Conservation (phyloP, 2,113 vertebrate genomes). For the Coptodon rendalli region DNA sequence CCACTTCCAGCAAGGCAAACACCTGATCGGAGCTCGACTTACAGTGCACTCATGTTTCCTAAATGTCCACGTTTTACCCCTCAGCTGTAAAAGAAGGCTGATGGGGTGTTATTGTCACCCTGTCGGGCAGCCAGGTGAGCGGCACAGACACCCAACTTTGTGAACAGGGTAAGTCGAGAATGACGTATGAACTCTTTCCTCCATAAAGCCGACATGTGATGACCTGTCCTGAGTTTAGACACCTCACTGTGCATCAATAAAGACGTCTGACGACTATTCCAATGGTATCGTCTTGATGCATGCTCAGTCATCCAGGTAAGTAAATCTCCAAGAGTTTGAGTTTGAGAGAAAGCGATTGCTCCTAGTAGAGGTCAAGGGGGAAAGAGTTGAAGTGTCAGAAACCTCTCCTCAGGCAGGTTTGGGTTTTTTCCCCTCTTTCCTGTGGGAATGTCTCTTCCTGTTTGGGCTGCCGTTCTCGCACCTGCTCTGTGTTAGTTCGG, state of each 20-base stretch:
- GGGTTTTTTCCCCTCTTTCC: not conserved
- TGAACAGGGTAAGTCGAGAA: not conserved
- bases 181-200: not conserved
- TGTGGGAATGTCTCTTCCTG: not conserved
- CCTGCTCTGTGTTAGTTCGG: not conserved
- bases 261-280: not conserved
- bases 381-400: not conserved
- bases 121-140: not conserved
- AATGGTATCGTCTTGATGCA: not conserved
- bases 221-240: not conserved
- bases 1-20: not conserved
- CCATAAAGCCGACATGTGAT: not conserved
- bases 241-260: not conserved
- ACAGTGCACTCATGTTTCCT: not conserved
- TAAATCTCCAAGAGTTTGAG: fast-evolving
- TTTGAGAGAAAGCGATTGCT: not conserved
- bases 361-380: not conserved
- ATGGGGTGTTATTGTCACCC: fast-evolving
- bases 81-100: not conserved
- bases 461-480: fast-evolving
- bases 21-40: not conserved
- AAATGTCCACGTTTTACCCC: not conserved
- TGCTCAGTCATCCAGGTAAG: not conserved
- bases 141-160: not conserved
- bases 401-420: not conserved